Base-by-base conservation (phyloP, 2,797 vertebrate species). In the Gallinago nigripennis region DNA sequence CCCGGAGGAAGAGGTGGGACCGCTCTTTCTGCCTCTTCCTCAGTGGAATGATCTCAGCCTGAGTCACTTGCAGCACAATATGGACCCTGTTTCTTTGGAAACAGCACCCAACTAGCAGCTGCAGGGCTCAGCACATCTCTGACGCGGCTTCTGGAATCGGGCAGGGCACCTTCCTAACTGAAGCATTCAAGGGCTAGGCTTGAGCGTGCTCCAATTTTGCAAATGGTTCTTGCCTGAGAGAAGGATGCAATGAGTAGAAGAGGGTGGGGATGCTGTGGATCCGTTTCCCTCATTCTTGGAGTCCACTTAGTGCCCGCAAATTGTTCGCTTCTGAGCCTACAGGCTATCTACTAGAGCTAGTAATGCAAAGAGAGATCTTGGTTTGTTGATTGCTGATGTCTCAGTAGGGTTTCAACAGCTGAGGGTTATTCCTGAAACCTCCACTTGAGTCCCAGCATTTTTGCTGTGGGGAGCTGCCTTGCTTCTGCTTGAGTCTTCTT, bases 121-220 rank as follows among this genome's bases (percentile, higher is more conserved):
- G 97, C 85, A 90, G 23, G 75, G 90, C 73, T 96, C 96, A 93
- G 95, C 93, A 86, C 8, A 30, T 75, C 92, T 84, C 92, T 96
- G 91, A 92, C 75, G 17, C 69, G 92, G 84, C 94, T 97, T 95
- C 93, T 71, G 92, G 86, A 91, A 61, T 11, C 93, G 97, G 97
- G 97, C 83, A 94, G 94, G 97, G 97, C 95, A 96, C 90, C 82
- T 90, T 96, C 92, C 94, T 95, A 96, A 95, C 81, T 0, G 0
- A 97, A 95, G 88, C 86, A 96, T 96, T 94, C 78, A 78, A 56
- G 87, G 95, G 92, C 93, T 97, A 96, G 92, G 97, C 96, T 96
- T 85, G 66, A 96, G 70, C 30, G 8, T 53, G 92, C 92, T 90
- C 77, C 63, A 82, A 94, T 96, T 91, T 87, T 88, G 75, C 58